Evolutionary conservation across 2,113 vertebrate species (phyloP), one percentile per base, ranked within the genome.

Genomic region (Tyrannus savana): DNA sequence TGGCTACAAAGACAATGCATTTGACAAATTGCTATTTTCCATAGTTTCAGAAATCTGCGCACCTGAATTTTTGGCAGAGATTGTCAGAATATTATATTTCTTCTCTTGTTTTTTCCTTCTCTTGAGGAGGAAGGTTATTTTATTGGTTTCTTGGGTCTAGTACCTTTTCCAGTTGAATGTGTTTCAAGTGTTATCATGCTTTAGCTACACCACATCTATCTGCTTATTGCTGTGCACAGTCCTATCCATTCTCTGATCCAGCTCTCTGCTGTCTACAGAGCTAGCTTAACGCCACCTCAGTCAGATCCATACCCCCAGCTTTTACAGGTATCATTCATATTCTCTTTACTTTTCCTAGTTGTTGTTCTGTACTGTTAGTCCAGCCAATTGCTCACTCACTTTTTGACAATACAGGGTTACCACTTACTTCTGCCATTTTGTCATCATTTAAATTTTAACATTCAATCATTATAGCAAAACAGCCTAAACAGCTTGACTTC

Each of bases 251-350:
- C 30, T 82, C 62, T 59, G 47, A 7, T 42, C 58, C 11, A 3
- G 3, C 3, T 9, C 53, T 89, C 53, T 89, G 39, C 5, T 35
- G 4, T n/a, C 47, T 41, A 4, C 33, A 39, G 39, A 50, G 42
- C 12, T 14, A 50, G 24, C 8, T n/a, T 37, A 33, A 30, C 1
- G 3, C 17, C 15, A 28, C 42, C 35, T 84, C 21, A 55, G 23
- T 19, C 64, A 53, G 41, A 12, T 62, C n/a, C 30, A 10, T 5
- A 28, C 5, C 14, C 14, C 31, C 58, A 37, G 66, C 22, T 3
- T 44, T 82, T 50, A 56, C 7, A 55, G 0, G 1, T 16, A 42
- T 35, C 27, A 37, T 42, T 84, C 37, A 33, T 0, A 1, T 21
- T 83, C 24, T 72, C 33, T 50, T 59, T 0, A 1, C 22, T 77